phyloP scores from a whole-genome alignment of 2,888 invertebrate genomes.

The Drosophila anceps region DNA sequence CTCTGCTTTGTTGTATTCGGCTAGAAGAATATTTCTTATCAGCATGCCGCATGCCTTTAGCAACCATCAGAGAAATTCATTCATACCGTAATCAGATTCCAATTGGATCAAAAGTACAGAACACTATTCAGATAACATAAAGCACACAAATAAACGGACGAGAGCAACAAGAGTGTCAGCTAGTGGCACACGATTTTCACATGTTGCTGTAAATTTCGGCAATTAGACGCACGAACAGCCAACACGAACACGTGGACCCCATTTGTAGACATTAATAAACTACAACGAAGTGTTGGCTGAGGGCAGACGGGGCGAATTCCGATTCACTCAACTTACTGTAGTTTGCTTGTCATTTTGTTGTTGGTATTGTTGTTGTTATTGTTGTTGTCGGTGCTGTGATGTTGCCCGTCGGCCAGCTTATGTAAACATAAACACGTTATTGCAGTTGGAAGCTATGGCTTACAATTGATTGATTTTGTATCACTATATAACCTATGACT shows the following conservation, averaged over 20 bases:
- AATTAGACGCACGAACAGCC: conserved; percentile 50
- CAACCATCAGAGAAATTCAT: conserved; percentile 33
- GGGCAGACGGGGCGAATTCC: conserved; percentile 1
- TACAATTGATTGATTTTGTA: conserved; percentile 37
- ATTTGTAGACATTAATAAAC: conserved; percentile 33
- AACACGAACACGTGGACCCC: conserved; percentile 56
- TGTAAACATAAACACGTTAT: conserved; percentile 73
- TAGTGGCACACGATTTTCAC: conserved; percentile 62
- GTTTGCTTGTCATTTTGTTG: conserved; percentile 57
- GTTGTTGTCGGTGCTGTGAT: conserved; percentile 42
- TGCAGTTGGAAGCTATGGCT: conserved; percentile 44
- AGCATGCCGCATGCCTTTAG: conserved; percentile 30
- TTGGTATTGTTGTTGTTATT: conserved; percentile 26
- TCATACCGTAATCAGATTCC: conserved; percentile 31
- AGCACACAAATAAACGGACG: conserved; percentile 17
- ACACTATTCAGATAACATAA: conserved; percentile 30
- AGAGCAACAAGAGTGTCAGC: not conserved
- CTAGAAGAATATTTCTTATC: conserved; percentile 59
- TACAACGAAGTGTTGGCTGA: conserved; percentile 1
- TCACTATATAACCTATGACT: conserved; percentile 45
- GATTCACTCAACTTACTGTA: conserved; percentile 59
- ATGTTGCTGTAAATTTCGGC: conserved; percentile 57
- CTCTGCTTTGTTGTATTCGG: conserved; percentile 26
- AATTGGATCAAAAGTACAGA: conserved; percentile 36
- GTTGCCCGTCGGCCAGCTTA: conserved; percentile 56